Evolutionary conservation across 2,797 vertebrate species (phyloP), one percentile per base, ranked within the genome.

Genomic region (Apogon hyalosoma): DNA sequence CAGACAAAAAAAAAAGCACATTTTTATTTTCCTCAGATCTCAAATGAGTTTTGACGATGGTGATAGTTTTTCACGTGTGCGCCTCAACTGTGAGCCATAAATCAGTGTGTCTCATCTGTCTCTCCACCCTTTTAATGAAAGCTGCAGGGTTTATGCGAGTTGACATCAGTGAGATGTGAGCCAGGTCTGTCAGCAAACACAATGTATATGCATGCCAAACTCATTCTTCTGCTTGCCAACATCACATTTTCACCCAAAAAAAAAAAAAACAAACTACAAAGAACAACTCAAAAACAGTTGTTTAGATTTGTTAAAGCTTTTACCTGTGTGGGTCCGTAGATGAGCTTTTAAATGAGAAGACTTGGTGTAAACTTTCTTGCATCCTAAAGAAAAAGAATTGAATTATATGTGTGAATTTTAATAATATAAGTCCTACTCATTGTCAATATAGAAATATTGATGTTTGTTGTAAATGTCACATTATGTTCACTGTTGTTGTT

Each of bases 321-420:
- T 96, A 98, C 97, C 97, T 80, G 97, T 99, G 88, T 98, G 97
- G 87, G 96, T 98, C 85, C 97, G 95, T 84, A 97, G 94, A 91
- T 99, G 97, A 18, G 97, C 97, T 93, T 99, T 99, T 85, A 99
- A 92, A 91, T 99, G 97, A 75, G 97, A 99, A 36, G 97, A 98
- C 92, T 99, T 99, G 70, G 97, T 99, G 93, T 99, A 99, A 49
- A 99, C 97, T 90, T 98, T 99, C 61, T 95, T 96, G 90, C 97
- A 99, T 52, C 97, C 97, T 98, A 76, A 85, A 83, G 71, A 63
- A 80, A 82, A 77, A 85, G 7, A 36, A 36, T 36, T 36, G 7
- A 36, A 8, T 9, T 36, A 36, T 36, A 36, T 8, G 1, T 36
- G 9, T 36, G 33, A 36, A 36, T 36, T 36, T 2, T 8, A 73